These are phyloP conservation scores for Corythornis madagascariensis DNA, from an alignment of 2,113 vertebrate species.

Conservation along the genomic window DNA sequence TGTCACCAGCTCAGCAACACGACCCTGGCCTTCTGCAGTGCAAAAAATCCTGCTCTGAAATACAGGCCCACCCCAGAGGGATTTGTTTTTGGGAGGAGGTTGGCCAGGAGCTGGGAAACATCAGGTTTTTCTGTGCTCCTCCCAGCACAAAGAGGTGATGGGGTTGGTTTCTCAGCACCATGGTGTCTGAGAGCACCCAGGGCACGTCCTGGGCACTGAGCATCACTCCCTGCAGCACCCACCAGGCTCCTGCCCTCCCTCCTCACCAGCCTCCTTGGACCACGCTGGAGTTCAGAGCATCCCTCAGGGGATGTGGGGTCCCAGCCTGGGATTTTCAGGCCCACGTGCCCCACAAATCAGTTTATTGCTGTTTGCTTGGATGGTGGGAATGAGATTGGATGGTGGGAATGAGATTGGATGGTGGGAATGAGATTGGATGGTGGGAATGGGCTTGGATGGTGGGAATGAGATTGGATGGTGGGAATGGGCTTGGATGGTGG, in stretches of 20 bases:
- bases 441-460: no score
- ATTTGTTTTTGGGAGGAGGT: not conserved
- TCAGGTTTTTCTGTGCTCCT: not conserved
- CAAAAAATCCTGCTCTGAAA: not conserved
- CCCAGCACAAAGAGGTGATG: rapidly evolving
- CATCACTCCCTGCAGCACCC: not conserved
- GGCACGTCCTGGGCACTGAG: not conserved
- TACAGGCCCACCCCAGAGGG: not conserved
- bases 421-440: no score
- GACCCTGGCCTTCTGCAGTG: not conserved
- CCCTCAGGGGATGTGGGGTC: no score
- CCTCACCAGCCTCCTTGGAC: not conserved
- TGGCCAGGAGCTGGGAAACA: not conserved
- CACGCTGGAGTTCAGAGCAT: not conserved
- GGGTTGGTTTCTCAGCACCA: not conserved
- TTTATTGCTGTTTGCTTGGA: not conserved
- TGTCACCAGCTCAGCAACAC: rapidly evolving
- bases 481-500: no score
- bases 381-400: not conserved
- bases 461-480: no score
- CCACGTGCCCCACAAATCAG: rapidly evolving
- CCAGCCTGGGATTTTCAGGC: not conserved
- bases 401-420: no score
- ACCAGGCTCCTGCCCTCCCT: not conserved
- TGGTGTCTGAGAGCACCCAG: rapidly evolving